Evolutionary conservation across 2,797 vertebrate species (phyloP), one percentile per base, ranked within the genome.

Genomic region (Cyprinella venusta): DNA sequence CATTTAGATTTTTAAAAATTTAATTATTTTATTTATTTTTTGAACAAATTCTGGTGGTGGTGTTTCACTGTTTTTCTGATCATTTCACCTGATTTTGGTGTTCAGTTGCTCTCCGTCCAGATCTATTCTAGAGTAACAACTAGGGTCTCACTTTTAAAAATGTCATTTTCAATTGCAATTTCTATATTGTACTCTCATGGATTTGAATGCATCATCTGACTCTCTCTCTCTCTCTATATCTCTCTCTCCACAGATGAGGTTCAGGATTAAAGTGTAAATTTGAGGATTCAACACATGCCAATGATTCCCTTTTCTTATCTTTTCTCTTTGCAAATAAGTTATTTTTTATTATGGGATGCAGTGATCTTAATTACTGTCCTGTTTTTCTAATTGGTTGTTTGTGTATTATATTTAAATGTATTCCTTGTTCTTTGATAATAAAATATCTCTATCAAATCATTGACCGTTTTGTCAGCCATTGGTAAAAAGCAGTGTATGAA

Each of bases 231-330:
- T 24, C 48, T 79, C n/a, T 40, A 2, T 79, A 38, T 82, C 50
- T 50, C 48, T 50, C 16, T 52, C 50, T 19, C 50, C 93, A 91
- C 89, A 93, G 85, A 93, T 92, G 88, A 88, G 72, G 50, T 86
- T 87, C 67, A 90, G 80, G 77, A 92, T 94, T 86, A 94, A 94
- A 87, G 64, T 94, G 52, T 94, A 88, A 94, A 8, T 16, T 30
- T 26, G 33, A 75, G 45, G 61, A 65, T 67, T 67, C 13, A 42
- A 74, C 24, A 5, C 16, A 68, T 64, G 15, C 24, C 15, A 79
- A 19, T 8, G 3, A 59, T 83, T 45, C 5, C 26, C 4, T 30
- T 72, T 54, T 56, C 8, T 70, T 24, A 0, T 52, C 10, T 21
- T 9, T 26, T 9, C 19, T 12, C 8, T 30, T 9, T 71, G 6